Base-by-base conservation (phyloP, 1,140 invertebrate species). In the Sesamia nonagrioides region DNA sequence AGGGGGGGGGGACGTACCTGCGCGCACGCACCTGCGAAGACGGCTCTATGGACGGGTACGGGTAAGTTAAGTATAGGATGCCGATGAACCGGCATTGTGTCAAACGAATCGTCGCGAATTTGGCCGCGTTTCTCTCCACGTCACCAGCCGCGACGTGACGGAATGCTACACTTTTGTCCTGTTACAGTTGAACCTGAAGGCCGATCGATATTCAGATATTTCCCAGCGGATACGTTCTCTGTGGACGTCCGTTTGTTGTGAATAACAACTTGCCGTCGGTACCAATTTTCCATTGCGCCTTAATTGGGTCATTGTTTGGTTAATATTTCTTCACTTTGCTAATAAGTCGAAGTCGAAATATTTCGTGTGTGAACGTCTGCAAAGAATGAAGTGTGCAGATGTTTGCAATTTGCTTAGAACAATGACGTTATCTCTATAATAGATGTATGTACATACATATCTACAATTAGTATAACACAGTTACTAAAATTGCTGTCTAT, bases 61-160 rank as follows among this genome's bases (percentile, higher is more conserved):
- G 73, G 69, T 37, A 54, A 86, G 83, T 84, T 82, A 82, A 81
- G 77, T n/a, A n/a, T n/a, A n/a, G 83, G 79, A 80, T 89, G 91
- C 85, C 92, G 91, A 94, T 92, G 92, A 94, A 94, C 91, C 92
- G 90, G 87, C 92, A 93, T 94, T 92, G 91, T 93, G 92, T 92
- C 92, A 92, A 91, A 91, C 87, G 91, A 88, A 86, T 89, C 84
- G 88, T 92, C 87, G 92, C 92, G 85, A 94, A 92, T 92, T 92
- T 91, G 89, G 91, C 77, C 92, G 89, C 92, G 92, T 93, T 93
- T 94, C 91, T 89, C 89, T 89, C 80, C 89, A 85, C 89, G 88
- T 88, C 91, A 88, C 79, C 88, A 82, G 68, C 76, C 82, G 77
- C 86, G 80, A 93, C 91, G 91, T 92, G 91, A 90, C 74, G 89